Evolutionary conservation across 2,888 invertebrate genomes (phyloP), one percentile per base, ranked within the genome.

Genomic region (Cryptops parisi): DNA sequence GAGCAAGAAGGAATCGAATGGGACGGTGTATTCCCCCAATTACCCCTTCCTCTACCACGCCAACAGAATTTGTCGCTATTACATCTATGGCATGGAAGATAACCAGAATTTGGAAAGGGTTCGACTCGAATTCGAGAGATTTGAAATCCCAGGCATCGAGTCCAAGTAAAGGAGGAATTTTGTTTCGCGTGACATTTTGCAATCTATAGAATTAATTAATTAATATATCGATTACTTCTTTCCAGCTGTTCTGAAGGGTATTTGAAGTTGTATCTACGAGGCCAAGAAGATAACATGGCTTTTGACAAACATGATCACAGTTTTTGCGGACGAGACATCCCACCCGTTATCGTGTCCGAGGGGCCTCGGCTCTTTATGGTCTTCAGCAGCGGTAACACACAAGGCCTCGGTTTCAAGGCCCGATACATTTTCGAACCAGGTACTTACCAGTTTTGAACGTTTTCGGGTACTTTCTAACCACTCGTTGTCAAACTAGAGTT

Each of bases 51-150:
- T 84, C 60, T 94, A 93, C 77, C 86, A 91, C 73, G 84, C 84
- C 64, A 91, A 94, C 76, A 84, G 91, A 69, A 90, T 93, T 63
- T 97, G 96, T 76, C 84, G 89, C 71, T 96, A 94, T 76, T 94
- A 91, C 76, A 84, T 97, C 72, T 96, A 96, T 72, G 94, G 94
- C 64, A 85, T 97, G 80, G 91, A 96, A 75, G 96, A 97, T 74
- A 82, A 84, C 59, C 91, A 94, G 70, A 85, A 93, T 73, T 78
- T 96, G 68, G 96, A 97, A 72, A 80, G 93, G 66, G 93, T 94
- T 58, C 80, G 83, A 61, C 75, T 96, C 62, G 82, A 85, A 66
- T 94, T 96, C 71, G 76, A 79, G 59, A 80, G 81, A 68, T 91
- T 94, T 74, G 84, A 86, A 68, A 89, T 96, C 73, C 87, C 91